phyloP scores from a whole-genome alignment of 2,888 invertebrate species.

The Troglohyphantes excavatus region DNA sequence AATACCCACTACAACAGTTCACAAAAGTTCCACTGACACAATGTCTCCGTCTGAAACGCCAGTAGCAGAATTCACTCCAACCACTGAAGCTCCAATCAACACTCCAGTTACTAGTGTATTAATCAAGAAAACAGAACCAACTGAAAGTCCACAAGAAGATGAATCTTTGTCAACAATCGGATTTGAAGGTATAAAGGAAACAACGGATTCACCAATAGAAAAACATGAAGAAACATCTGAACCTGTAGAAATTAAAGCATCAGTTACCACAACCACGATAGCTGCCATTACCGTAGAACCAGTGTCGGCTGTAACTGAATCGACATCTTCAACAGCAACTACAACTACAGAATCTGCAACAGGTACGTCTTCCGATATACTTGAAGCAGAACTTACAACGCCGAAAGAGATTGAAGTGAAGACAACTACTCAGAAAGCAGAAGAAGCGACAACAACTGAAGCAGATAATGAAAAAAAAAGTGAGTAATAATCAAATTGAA shows the following conservation, averaged over 20 bases:
- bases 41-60: not conserved
- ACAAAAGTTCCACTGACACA: not conserved
- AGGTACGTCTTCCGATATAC: not conserved
- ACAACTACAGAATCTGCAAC: slow-evolving; percentile 32
- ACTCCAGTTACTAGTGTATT: not conserved
- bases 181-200: too few species aligned
- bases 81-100: not conserved
- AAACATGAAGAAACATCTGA: not conserved
- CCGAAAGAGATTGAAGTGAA: not conserved
- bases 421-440: not conserved
- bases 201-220: not conserved
- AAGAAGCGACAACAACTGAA: not conserved
- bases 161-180: not conserved
- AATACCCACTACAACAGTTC: not conserved
- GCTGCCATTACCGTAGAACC: slow-evolving; percentile 11
- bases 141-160: not conserved
- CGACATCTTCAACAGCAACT: slow-evolving; percentile 60
- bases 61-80: not conserved
- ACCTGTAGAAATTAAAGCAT: not conserved
- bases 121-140: not conserved
- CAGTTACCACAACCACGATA: not conserved
- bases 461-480: not conserved
- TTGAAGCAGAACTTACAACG: not conserved
- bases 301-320: slow-evolving; percentile 36
- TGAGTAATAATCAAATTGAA: too few species aligned